A percentile compares a stretch with the other conserved stretches of the same genome.
Conservation (phyloP, 2,113 vertebrate genomes). For the Bambusicola thoracicus region DNA sequence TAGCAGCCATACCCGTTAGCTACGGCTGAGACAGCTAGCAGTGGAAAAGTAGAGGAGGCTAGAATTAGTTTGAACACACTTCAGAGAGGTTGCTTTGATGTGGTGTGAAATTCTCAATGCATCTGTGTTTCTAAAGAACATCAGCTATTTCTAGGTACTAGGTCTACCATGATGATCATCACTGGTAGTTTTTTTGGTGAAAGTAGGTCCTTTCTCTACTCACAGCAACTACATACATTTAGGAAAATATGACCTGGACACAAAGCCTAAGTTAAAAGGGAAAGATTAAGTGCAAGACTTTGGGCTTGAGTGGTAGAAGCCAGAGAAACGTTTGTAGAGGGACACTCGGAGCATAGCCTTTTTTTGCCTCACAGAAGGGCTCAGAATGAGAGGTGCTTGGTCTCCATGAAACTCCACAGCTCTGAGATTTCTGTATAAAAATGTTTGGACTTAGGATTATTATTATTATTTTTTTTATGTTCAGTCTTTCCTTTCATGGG, state of each 20-base stretch:
- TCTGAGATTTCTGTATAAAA: neutral
- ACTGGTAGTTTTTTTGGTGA: neutral
- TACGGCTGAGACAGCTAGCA: neutral
- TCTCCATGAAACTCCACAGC: rapidly evolving
- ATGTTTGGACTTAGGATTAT: neutral
- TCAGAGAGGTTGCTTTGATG: neutral
- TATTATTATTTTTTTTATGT: neutral
- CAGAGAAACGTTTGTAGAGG: neutral
- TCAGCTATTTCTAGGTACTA: neutral
- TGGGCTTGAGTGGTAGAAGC: neutral
- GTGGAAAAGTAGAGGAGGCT: neutral
- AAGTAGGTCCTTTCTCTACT: neutral
- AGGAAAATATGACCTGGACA: neutral
- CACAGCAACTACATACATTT: neutral
- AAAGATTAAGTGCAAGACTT: neutral
- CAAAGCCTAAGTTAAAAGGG: rapidly evolving
- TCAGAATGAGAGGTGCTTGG: neutral
- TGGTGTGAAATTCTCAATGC: rapidly evolving
- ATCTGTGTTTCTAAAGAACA: neutral
- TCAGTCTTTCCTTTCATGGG: neutral
- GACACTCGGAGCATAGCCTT: neutral
- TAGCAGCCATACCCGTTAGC: neutral
- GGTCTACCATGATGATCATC: neutral
- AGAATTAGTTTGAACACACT: neutral
- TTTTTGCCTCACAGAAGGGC: neutral